A percentile compares a stretch with the other conserved stretches of the same genome.
phyloP scores from a whole-genome alignment of 2,797 vertebrate genomes.

The Acanthornis magna region DNA sequence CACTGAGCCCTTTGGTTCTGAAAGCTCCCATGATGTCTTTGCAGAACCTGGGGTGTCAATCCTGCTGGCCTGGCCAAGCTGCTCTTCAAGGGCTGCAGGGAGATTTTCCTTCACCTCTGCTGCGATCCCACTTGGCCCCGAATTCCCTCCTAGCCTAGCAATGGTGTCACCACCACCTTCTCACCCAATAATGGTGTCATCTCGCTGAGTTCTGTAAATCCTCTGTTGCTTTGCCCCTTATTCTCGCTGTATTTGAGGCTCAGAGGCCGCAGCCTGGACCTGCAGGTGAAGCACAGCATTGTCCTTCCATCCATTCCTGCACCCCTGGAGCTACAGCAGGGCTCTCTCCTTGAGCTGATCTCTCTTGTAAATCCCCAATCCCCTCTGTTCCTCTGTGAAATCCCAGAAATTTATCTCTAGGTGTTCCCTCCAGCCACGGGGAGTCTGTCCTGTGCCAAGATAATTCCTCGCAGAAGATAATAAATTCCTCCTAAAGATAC shows the following conservation, averaged over 20 bases:
- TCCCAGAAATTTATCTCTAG: background rate
- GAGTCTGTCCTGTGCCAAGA: background rate
- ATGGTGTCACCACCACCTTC: too few relatives aligned
- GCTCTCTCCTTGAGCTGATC: background rate
- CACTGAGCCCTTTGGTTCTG: background rate
- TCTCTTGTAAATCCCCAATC: background rate
- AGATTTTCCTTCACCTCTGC: background rate
- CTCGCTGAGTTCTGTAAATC: background rate
- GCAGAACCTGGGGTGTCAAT: slow-evolving; percentile 11
- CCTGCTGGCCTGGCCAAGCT: background rate
- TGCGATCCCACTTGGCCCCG: background rate
- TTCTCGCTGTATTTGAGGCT: background rate
- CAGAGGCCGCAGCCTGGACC: background rate
- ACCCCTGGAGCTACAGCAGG: background rate
- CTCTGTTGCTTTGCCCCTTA: background rate
- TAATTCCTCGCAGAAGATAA: background rate
- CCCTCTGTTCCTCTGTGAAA: background rate
- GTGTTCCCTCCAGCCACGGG: background rate
- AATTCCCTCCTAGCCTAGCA: background rate
- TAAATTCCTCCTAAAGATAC: too few relatives aligned
- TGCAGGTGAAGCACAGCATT: background rate
- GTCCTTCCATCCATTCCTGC: background rate
- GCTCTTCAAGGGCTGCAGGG: background rate
- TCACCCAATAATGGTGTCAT: background rate
- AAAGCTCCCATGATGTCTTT: background rate